Evolutionary conservation across 2,797 vertebrate genomes (phyloP), one percentile per base, ranked within the genome.

Genomic region (Adelosebastes latens): DNA sequence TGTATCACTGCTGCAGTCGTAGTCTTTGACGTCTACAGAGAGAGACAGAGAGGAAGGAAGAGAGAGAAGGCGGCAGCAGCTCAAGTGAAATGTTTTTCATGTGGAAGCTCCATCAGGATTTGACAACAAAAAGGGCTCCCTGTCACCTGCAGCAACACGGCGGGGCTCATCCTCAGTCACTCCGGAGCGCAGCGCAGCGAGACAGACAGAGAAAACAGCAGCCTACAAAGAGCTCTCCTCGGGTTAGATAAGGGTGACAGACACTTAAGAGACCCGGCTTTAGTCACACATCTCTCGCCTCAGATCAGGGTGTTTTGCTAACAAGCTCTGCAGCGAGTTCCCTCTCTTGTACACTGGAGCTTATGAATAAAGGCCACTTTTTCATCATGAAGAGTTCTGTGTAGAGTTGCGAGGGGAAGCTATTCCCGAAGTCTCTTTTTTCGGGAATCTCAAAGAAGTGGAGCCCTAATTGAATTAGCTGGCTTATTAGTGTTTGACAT

Each of bases 81-180:
- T 89, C 72, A 29, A 89, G 85, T 90, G 92, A 91, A 90, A 79
- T 91, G 86, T 91, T 93, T 93, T 94, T 94, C 85, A 93, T 93
- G 88, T 94, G 84, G 81, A 90, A 69, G 89, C 91, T 92, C 90
- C 88, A 24, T 91, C 90, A 94, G 89, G 94, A 94, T 88, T 92
- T 94, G 94, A 94, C 93, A 93, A 87, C 88, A 93, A 90, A 94
- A 94, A 93, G 88, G 79, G 83, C 85, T 91, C 85, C 73, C 88
- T 94, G 94, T 95, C 94, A 95, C 94, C 94, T 95, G 94, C 91
- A 92, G 92, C 90, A 89, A 94, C 87, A 90, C 80, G 77, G 77
- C 84, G 10, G 88, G 83, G 88, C 92, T 93, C 86, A 92, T 92
- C 93, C 91, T 88, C 82, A 86, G 90, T 86, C 88, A 79, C 88